Evolutionary conservation across 2,888 invertebrate genomes (phyloP).

Genomic region (Lepeophtheirus nordmannii): DNA sequence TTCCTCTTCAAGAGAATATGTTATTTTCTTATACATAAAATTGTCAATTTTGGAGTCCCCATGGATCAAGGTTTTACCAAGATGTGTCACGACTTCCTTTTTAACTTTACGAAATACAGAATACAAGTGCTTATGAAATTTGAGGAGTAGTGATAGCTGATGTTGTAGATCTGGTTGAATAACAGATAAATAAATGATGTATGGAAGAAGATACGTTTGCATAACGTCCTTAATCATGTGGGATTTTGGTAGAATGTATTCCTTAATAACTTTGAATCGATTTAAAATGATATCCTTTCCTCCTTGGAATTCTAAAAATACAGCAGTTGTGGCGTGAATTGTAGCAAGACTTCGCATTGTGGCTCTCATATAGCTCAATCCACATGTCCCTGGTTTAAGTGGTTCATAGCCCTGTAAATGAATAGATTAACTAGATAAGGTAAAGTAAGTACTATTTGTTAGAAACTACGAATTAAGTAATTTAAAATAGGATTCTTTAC

Average conservation of each 20-base stretch:
- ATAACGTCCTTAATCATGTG: not conserved
- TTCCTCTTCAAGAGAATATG: conserved; percentile 13
- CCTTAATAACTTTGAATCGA: conserved; percentile 1
- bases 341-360: conserved; percentile 14
- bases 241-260: not conserved
- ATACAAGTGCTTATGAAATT: conserved; percentile 15
- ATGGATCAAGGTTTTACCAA: conserved; percentile 11
- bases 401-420: not conserved
- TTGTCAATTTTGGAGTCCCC: conserved; percentile 22
- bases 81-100: not conserved
- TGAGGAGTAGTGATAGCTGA: conserved; percentile 8
- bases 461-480: no score
- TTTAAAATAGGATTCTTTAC: no score
- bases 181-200: conserved; percentile 1
- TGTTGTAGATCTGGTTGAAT: conserved; percentile 6
- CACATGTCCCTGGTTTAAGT: conserved; percentile 5
- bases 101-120: conserved; percentile 5
- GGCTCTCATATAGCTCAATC: conserved; percentile 13
- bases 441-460: no score
- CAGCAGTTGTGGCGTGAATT: conserved; percentile 13
- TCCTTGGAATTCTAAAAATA: not conserved
- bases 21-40: conserved; percentile 16
- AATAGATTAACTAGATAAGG: no score
- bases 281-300: conserved; percentile 7
- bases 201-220: conserved; percentile 2